A percentile compares a stretch with the other conserved stretches of the same genome.
These are phyloP conservation scores for Neomorphus geoffroyi DNA, from an alignment of 2,797 vertebrate species.

Conservation along the genomic window DNA sequence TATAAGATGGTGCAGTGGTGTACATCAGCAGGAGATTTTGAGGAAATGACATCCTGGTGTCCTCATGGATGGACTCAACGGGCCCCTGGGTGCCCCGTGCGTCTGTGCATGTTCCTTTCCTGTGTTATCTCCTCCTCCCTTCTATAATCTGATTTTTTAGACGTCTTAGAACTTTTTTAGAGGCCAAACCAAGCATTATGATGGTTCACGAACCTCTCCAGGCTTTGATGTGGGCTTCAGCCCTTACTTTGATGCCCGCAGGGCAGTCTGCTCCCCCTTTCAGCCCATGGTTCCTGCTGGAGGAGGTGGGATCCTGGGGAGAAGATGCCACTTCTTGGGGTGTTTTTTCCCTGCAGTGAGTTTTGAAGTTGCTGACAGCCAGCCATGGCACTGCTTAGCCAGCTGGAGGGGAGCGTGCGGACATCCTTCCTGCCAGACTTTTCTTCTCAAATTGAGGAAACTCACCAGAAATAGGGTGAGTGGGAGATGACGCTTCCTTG, in stretches of 20 bases:
- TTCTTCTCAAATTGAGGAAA: background rate
- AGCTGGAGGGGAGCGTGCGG: accelerated
- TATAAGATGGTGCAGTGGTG: background rate
- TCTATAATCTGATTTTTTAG: background rate
- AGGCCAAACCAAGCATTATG: accelerated
- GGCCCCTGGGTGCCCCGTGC: background rate
- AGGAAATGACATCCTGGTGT: accelerated
- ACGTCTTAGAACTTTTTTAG: background rate
- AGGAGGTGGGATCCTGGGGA: background rate
- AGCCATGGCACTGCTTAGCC: background rate
- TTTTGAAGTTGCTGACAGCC: background rate
- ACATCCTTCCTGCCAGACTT: no score
- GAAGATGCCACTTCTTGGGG: background rate
- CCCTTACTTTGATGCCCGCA: background rate
- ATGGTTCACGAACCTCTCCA: background rate
- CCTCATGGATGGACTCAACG: background rate
- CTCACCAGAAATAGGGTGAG: background rate
- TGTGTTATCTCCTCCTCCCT: background rate
- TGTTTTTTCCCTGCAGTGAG: background rate
- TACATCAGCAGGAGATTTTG: accelerated
- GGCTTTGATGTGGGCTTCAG: background rate
- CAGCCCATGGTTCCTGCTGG: background rate
- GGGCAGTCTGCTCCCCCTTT: background rate
- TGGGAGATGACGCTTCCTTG: background rate
- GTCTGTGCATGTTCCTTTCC: background rate